A percentile compares a stretch with the other conserved stretches of the same genome.
Evolutionary conservation across 2,113 vertebrate genomes (phyloP).

Genomic region (human (Homo sapiens)): DNA sequence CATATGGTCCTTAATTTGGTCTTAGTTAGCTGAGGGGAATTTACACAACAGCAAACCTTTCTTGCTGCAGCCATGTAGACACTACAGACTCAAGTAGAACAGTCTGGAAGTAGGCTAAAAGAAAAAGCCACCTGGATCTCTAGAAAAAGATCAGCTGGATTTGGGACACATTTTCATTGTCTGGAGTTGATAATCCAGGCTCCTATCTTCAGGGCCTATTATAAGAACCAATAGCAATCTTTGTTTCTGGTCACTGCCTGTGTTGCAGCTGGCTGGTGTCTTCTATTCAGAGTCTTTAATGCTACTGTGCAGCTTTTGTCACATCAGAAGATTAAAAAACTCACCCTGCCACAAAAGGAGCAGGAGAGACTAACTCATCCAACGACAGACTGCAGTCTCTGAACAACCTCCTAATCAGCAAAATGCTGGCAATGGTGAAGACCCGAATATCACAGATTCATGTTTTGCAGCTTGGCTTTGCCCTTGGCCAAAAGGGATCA

Average conservation of each 20-base stretch:
- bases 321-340: background rate
- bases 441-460: fast-evolving
- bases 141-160: background rate
- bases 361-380: background rate
- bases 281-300: background rate
- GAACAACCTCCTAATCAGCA: background rate
- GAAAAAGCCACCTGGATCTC: background rate
- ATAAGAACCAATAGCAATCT: background rate
- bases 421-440: background rate
- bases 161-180: background rate
- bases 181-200: background rate
- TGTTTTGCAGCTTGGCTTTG: background rate
- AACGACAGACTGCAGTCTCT: background rate
- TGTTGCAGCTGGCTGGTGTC: background rate
- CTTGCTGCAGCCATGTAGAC: background rate
- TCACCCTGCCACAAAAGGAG: background rate
- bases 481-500: background rate
- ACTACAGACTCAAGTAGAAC: background rate
- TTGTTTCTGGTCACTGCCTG: background rate
- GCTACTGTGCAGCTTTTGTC: background rate
- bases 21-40: background rate
- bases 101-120: background rate
- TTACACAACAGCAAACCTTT: background rate
- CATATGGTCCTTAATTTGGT: background rate
- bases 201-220: background rate